Percentiles rank a stretch among this genome's conserved stretches.
phyloP scores from a whole-genome alignment of 1,140 invertebrate species.

The Ceratosolen fusciceps region DNA sequence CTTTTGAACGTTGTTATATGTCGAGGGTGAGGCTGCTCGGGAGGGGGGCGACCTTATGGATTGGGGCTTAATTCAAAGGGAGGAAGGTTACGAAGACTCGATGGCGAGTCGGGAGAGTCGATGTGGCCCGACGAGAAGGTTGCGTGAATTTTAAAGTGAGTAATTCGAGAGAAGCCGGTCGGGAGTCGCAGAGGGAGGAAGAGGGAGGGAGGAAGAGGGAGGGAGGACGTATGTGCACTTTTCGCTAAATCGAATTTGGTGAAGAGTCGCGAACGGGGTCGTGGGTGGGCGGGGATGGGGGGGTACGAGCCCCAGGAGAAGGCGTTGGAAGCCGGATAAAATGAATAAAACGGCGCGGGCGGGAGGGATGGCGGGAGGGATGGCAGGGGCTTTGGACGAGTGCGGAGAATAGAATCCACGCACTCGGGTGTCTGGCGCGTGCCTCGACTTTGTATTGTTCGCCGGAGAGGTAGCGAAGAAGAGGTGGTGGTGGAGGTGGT shows the following conservation, averaged over 20 bases:
- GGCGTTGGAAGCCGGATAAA: neutral
- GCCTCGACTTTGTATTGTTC: slow-evolving; percentile 47
- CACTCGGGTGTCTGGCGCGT: slow-evolving; percentile 44
- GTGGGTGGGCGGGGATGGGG: neutral
- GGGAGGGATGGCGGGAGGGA: neutral
- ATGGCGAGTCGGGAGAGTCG: neutral
- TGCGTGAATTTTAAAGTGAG: no score
- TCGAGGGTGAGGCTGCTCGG: no score
- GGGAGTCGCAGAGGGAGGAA: neutral
- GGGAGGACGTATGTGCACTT: slow-evolving; percentile 16
- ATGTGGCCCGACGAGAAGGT: neutral
- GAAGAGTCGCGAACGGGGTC: neutral
- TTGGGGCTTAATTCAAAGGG: neutral
- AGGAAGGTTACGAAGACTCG: neutral
- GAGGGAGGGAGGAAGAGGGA: neutral
- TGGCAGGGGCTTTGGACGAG: neutral
- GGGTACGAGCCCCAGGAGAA: neutral
- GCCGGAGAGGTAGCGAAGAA: slow-evolving; percentile 19
- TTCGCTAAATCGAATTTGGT: slow-evolving; percentile 46
- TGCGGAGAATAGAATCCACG: slow-evolving; percentile 33
- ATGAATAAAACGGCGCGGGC: slow-evolving; percentile 36
- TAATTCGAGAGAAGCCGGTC: neutral
- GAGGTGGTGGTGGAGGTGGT: no score
- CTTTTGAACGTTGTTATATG: no score
- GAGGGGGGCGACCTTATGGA: no score